phyloP scores from a whole-genome alignment of 1,140 invertebrate genomes.

The Micrasema longulum region DNA sequence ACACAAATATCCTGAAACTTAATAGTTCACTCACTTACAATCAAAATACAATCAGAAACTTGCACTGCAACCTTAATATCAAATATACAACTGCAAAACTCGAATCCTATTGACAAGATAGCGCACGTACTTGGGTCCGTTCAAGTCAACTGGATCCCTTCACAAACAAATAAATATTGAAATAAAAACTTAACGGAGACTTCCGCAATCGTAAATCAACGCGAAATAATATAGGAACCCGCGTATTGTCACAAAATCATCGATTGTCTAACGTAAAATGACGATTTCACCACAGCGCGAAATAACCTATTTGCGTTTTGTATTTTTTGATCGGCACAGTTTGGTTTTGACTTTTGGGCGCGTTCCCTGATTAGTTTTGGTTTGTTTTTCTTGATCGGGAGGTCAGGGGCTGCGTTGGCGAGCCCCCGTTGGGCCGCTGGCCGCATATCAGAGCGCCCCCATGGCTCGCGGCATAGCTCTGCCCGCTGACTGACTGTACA shows the following conservation, averaged over 20 bases:
- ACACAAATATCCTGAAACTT: slow-evolving; percentile 19
- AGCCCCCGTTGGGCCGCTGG: slow-evolving; percentile 62
- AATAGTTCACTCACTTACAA: slow-evolving; percentile 8
- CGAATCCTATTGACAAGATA: background rate
- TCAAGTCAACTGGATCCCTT: slow-evolving; percentile 9
- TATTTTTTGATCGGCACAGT: slow-evolving; percentile 46
- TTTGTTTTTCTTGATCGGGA: slow-evolving; percentile 46
- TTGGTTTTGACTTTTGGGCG: slow-evolving; percentile 62
- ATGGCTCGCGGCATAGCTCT: slow-evolving; percentile 58
- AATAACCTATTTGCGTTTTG: background rate
- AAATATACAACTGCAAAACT: background rate
- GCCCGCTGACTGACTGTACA: slow-evolving; percentile 57
- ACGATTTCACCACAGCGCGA: background rate
- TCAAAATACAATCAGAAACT: slow-evolving; percentile 27
- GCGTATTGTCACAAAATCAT: slow-evolving; percentile 10
- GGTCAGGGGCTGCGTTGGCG: slow-evolving; percentile 62
- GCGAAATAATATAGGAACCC: background rate
- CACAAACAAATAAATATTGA: no score
- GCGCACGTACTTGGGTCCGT: background rate
- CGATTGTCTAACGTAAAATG: slow-evolving; percentile 8
- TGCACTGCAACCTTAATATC: slow-evolving; percentile 43
- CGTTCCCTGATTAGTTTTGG: slow-evolving; percentile 65
- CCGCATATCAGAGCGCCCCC: slow-evolving; percentile 62
- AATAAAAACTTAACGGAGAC: no score
- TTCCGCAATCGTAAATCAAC: background rate